Base-by-base conservation (phyloP, 2,113 vertebrate species). In the Lontra canadensis region DNA sequence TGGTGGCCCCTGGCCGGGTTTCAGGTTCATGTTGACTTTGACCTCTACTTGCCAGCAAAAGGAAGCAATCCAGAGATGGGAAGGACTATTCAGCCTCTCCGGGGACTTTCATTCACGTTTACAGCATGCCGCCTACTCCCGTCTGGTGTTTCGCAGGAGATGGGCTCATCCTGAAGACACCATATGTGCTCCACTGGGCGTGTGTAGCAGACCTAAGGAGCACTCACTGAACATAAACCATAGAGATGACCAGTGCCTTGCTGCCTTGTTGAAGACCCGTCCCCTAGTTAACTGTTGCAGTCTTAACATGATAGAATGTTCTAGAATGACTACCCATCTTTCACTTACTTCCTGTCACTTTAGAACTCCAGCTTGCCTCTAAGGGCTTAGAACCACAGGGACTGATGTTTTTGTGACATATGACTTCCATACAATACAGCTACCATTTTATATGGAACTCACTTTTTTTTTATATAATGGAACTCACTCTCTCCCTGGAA, bases 191-290 rank as follows among this genome's bases (percentile, higher is more conserved):
- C 92, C 98, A 93, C 97, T 36, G 89, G 97, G 98, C 97, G 95
- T 97, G 97, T 98, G 98, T 94, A 96, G 97, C 23, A 42, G 97
- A 96, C 96, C 98, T 97, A 97, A 98, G 97, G 94, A 98, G 95
- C 98, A 92, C 97, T 98, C 98, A 96, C 52, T 93, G 76, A 82
- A 95, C 90, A 93, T 63, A 94, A 98, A 71, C 92, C 95, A 59
- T 93, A 92, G 87, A 80, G 61, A 93, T 95, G 10, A 94, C 83
- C 98, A 92, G 71, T 95, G 88, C 93, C 97, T 95, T 90, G 79
- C 92, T 71, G 67, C 84, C 49, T 76, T 6, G 0, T 11, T 15
- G 21, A 84, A 79, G 59, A 95, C n/a, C 59, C 25, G 13, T 85
- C 57, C 2, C 82, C 89, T 96, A 92, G 47, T 90, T 97, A 88